A percentile compares a stretch with the other conserved stretches of the same genome.
These are phyloP conservation scores for Balanococcus diminutus DNA, from an alignment of 2,888 invertebrate species.

Conservation along the genomic window DNA sequence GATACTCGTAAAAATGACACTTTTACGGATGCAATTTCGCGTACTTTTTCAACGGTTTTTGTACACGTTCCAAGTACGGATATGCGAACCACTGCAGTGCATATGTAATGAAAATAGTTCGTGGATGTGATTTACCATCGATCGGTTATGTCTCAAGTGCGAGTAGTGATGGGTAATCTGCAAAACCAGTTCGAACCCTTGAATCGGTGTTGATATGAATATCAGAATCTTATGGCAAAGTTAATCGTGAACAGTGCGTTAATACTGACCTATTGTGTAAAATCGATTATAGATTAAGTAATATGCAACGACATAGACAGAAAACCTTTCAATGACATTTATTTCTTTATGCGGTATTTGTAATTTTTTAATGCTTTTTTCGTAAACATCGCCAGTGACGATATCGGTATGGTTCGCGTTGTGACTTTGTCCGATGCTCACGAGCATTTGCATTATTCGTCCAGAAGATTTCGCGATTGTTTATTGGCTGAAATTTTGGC, in stretches of 20 bases:
- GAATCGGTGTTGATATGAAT: neutral
- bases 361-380: neutral
- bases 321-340: conserved; percentile 49
- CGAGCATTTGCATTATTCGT: conserved; percentile 59
- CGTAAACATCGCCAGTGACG: neutral
- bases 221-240: conserved; percentile 1
- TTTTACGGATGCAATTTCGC: conserved; percentile 13
- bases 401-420: conserved; percentile 58
- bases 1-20: neutral
- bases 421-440: conserved; percentile 59
- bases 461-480: conserved; percentile 58
- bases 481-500: conserved; percentile 57
- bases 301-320: neutral
- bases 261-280: conserved; percentile 25
- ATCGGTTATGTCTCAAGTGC: neutral
- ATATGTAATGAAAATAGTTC: neutral
- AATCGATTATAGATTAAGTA: conserved; percentile 46
- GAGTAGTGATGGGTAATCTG: neutral
- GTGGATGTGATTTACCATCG: neutral
- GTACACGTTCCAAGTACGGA: neutral
- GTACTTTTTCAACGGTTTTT: conserved; percentile 11
- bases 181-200: neutral
- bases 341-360: conserved; percentile 5
- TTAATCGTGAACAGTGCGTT: conserved; percentile 17
- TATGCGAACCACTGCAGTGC: neutral